Conservation (phyloP, 2,797 vertebrate species). For the Gobio occitaniae region DNA sequence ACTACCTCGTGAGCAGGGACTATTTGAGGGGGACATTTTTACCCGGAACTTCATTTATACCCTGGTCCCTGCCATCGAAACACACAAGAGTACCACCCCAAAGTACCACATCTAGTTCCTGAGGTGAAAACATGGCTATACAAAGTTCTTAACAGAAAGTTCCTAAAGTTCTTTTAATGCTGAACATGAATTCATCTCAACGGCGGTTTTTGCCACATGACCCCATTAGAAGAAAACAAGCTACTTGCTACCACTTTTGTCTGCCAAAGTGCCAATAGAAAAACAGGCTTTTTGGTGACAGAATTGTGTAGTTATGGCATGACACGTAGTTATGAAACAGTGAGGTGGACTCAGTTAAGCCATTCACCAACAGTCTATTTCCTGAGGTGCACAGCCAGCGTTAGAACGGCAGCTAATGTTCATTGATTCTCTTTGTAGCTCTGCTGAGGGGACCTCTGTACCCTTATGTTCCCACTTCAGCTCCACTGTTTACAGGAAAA, state of each 20-base stretch:
- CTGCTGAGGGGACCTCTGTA: constrained; percentile 58
- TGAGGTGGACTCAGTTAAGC: too few relatives aligned
- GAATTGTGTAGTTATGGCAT: not conserved
- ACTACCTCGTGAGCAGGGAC: too few relatives aligned
- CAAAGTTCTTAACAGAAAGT: not conserved
- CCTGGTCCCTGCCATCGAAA: too few relatives aligned
- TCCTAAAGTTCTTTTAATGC: not conserved
- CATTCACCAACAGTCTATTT: constrained; percentile 18
- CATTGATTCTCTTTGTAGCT: constrained; percentile 63
- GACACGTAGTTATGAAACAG: not conserved
- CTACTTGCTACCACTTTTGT: not conserved
- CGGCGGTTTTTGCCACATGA: not conserved
- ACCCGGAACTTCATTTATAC: too few relatives aligned
- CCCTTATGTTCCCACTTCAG: constrained; percentile 63
- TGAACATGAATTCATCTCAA: not conserved
- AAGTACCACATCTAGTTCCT: too few relatives aligned
- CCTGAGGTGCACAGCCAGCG: constrained; percentile 51
- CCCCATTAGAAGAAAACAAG: not conserved
- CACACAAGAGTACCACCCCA: too few relatives aligned
- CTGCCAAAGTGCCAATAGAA: not conserved
- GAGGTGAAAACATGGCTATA: too few relatives aligned
- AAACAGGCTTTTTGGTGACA: not conserved
- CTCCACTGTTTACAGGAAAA: constrained; percentile 66
- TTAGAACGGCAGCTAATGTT: constrained; percentile 61
- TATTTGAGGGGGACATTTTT: too few relatives aligned